These are phyloP conservation scores for Alces alces DNA, from an alignment of 2,113 vertebrate genomes.

Conservation along the genomic window DNA sequence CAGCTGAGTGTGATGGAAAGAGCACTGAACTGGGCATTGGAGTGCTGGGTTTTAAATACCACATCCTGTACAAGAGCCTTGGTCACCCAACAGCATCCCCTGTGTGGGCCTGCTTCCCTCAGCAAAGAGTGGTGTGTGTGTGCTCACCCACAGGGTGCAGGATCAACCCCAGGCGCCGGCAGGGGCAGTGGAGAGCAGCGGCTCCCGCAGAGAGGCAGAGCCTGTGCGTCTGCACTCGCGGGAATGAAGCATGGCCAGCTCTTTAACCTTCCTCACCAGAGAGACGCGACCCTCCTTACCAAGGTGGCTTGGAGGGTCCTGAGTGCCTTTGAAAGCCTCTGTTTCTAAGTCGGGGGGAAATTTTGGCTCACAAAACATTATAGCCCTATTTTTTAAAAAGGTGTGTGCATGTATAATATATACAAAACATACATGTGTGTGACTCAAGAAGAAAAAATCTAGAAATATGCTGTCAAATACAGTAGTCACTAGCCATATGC, in stretches of 20 bases:
- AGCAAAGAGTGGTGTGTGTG: background rate
- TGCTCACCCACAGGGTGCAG: rapidly evolving
- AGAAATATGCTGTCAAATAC: background rate
- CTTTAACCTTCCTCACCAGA: background rate
- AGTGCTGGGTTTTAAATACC: background rate
- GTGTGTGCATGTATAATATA: background rate
- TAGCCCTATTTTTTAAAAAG: background rate
- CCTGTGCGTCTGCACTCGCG: no score
- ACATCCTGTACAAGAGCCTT: background rate
- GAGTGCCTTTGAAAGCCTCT: background rate
- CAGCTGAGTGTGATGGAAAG: background rate
- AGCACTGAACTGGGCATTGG: background rate
- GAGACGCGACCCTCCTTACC: background rate
- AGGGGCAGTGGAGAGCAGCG: background rate
- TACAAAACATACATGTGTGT: background rate
- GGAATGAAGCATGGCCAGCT: background rate
- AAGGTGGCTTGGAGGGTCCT: background rate
- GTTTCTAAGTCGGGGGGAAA: background rate
- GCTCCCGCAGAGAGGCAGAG: background rate
- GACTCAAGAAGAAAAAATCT: background rate
- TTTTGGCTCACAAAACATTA: background rate
- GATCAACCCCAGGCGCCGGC: background rate
- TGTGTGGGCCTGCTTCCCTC: background rate
- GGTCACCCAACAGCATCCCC: background rate
- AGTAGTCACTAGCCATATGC: background rate